Evolutionary conservation across 2,888 invertebrate genomes (phyloP).

Genomic region (Agriotes lineatus): DNA sequence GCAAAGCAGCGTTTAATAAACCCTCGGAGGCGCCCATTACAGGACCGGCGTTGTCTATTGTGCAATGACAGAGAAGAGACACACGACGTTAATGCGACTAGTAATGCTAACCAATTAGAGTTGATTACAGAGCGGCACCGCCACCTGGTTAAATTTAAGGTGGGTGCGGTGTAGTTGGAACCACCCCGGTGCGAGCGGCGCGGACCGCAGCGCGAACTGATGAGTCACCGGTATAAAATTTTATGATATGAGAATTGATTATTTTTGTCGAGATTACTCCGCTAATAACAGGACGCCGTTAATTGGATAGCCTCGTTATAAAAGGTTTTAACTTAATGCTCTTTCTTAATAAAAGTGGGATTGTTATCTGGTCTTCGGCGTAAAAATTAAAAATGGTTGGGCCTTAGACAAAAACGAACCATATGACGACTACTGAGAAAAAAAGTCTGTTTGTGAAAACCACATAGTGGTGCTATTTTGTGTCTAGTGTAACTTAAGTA

Average conservation of each 20-base stretch:
- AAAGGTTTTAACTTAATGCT: constrained; percentile 19
- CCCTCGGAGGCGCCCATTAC: constrained; percentile 36
- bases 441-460: no score
- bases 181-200: constrained; percentile 34
- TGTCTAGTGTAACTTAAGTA: no score
- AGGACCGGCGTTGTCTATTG: constrained; percentile 37
- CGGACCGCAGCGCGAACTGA: constrained; percentile 33
- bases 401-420: no score
- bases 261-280: constrained; percentile 26
- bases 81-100: constrained; percentile 44
- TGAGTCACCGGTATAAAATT: constrained; percentile 41
- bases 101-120: constrained; percentile 51
- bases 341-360: background rate
- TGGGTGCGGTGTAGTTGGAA: constrained; percentile 37
- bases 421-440: no score
- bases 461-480: no score
- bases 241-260: constrained; percentile 39
- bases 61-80: constrained; percentile 45
- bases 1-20: constrained; percentile 44
- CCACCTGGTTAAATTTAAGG: constrained; percentile 49
- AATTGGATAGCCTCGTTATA: constrained; percentile 30
- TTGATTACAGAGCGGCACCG: constrained; percentile 51
- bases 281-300: constrained; percentile 31
- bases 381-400: no score
- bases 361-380: no score